Conservation (phyloP, 2,888 invertebrate species). For the Tinea pellionella region DNA sequence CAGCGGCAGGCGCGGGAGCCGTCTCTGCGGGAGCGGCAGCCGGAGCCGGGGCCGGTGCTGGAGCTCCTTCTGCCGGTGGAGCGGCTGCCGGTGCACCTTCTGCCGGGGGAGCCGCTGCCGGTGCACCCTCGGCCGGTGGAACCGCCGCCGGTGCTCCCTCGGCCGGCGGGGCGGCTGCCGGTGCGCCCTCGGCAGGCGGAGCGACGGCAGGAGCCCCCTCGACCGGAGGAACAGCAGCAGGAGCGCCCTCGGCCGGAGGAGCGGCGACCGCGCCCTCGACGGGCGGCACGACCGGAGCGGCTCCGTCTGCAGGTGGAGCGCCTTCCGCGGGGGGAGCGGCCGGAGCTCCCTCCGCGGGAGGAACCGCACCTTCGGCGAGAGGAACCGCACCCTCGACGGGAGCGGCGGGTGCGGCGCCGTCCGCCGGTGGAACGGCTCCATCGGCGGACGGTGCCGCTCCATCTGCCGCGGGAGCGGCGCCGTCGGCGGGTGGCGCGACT, state of each 20-base stretch:
- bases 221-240: slow-evolving; percentile 22
- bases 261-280: slow-evolving; percentile 27
- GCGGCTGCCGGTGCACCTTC: slow-evolving; percentile 26
- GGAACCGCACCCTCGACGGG: slow-evolving; percentile 24
- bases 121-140: slow-evolving; percentile 28
- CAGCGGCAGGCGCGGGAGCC: slow-evolving; percentile 20
- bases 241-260: slow-evolving; percentile 21
- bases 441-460: slow-evolving; percentile 25
- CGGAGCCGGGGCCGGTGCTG: slow-evolving; percentile 21
- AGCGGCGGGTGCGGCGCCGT: slow-evolving; percentile 23
- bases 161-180: slow-evolving; percentile 23
- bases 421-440: slow-evolving; percentile 24
- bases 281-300: slow-evolving; percentile 28
- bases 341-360: slow-evolving; percentile 20
- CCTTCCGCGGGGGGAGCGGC: slow-evolving; percentile 30
- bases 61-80: slow-evolving; percentile 21
- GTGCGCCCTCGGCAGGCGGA: slow-evolving; percentile 20
- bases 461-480: slow-evolving; percentile 28
- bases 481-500: slow-evolving; percentile 26
- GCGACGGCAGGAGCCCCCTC: slow-evolving; percentile 21
- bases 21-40: slow-evolving; percentile 24
- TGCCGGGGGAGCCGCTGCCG: slow-evolving; percentile 25
- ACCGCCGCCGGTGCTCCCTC: slow-evolving; percentile 15
- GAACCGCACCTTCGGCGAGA: slow-evolving; percentile 27
- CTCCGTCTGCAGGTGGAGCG: slow-evolving; percentile 22